Percentiles rank a stretch among this genome's conserved stretches.
phyloP scores from a whole-genome alignment of 2,797 vertebrate genomes.

The Lerista edwardsae region DNA sequence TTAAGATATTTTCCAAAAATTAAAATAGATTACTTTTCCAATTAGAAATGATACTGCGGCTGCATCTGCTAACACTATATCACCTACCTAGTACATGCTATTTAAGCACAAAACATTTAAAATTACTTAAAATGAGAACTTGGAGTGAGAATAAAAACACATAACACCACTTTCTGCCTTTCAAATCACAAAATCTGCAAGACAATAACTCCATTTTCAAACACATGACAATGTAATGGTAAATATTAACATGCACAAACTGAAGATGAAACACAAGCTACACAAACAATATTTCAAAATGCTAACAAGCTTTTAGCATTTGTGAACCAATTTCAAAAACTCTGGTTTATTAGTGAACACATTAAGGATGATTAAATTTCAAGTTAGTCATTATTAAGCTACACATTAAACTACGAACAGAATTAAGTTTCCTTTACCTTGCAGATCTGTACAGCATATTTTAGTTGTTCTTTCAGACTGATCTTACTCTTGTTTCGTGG shows the following conservation, averaged over 20 bases:
- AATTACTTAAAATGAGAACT: too few species aligned
- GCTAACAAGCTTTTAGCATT: background rate
- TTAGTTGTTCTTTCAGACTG: constrained; percentile 86
- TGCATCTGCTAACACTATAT: too few species aligned
- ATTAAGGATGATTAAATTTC: background rate
- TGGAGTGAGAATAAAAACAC: too few species aligned
- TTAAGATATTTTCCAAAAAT: too few species aligned
- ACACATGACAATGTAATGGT: background rate
- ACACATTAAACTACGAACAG: background rate
- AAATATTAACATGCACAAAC: background rate
- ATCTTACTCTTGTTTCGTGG: constrained; percentile 88
- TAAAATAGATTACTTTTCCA: too few species aligned
- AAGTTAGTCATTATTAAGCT: background rate
- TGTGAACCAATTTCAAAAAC: background rate
- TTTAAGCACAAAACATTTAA: too few species aligned
- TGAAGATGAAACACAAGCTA: background rate
- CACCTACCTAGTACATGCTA: too few species aligned
- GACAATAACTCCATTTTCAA: too few species aligned
- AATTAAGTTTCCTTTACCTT: constrained; percentile 77
- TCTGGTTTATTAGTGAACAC: background rate
- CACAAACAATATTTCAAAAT: background rate
- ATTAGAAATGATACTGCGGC: too few species aligned
- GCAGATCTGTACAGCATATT: constrained; percentile 92
- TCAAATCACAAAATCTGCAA: too few species aligned
- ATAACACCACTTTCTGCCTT: too few species aligned